Evolutionary conservation across 92 coral and sea anemone genomes (phyloP), one percentile per base, ranked within the genome.

Genomic region (Metridium senile): DNA sequence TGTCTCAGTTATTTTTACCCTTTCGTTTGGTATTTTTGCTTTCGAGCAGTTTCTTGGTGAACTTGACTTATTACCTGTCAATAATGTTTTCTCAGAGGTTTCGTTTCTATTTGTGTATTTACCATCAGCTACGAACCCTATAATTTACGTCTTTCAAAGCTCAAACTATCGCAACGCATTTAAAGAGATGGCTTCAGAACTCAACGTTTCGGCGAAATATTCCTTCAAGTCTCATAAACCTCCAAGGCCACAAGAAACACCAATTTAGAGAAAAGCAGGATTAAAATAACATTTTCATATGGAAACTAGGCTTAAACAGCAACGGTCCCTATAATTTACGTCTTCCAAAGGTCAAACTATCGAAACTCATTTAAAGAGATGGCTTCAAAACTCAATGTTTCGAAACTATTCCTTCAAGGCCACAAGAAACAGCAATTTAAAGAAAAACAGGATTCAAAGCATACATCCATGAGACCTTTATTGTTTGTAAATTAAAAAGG

Each of bases 61-160:
- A 13, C 73, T 76, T 11, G 72, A 72, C 0, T n/a, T 77, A 26
- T 18, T 73, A 0, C 63, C 45, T 27, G 27, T 67, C 6, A 67
- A 76, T 32, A 68, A 54, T 0, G 10, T 66, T 2, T 31, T 73
- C 3, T 64, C 61, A 9, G 74, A 79, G 39, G n/a, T 79, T n/a
- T 67, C 89, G 0, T 39, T 85, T 22, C 47, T 85, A 2, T 71
- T 85, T 25, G 54, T 85, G 20, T 85, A 85, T 35, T 51, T 77
- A 17, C 76, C 82, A 9, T 76, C 75, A 79, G 84, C 89, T 26
- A 53, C 68, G 17, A 77, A 85, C 39, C 89, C 89, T 7, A 31
- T 85, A 16, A 68, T 85, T 22, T 85, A 85, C 57, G 85, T 84
- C 1, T 78, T 79, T 66, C 89, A 85, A 58, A 85, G 89, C 34